phyloP scores from a whole-genome alignment of 2,797 vertebrate genomes.

The Chaetodon trifasciatus region DNA sequence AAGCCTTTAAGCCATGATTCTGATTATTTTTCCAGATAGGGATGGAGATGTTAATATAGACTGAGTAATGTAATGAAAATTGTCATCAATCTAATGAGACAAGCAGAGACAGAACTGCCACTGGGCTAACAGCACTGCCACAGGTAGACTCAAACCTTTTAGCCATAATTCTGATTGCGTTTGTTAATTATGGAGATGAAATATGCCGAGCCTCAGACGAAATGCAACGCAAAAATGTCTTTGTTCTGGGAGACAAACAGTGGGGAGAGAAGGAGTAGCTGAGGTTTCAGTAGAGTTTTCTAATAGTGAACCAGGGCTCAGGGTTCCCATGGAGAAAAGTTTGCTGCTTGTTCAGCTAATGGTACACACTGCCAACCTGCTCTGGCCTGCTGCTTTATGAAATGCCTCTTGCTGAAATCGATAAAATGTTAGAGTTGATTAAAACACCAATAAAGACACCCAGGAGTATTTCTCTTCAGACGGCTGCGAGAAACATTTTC shows the following conservation, averaged over 20 bases:
- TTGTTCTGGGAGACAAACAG: constrained; percentile 20
- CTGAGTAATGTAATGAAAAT: constrained; percentile 66
- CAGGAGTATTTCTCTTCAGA: constrained; percentile 63
- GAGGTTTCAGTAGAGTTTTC: constrained; percentile 14
- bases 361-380: constrained; percentile 70
- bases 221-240: constrained; percentile 24
- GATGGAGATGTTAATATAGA: constrained; percentile 68
- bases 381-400: constrained; percentile 78
- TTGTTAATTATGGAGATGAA: constrained; percentile 71
- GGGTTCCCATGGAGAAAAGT: constrained; percentile 62
- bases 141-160: constrained; percentile 61
- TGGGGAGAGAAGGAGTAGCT: not conserved
- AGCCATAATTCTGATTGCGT: constrained; percentile 50
- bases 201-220: constrained; percentile 24
- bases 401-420: constrained; percentile 77
- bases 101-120: constrained; percentile 50
- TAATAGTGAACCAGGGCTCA: constrained; percentile 3
- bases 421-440: constrained; percentile 83
- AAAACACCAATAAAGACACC: constrained; percentile 81
- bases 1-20: constrained; percentile 68
- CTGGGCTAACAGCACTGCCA: constrained; percentile 48
- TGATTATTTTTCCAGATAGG: constrained; percentile 65
- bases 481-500: constrained; percentile 50
- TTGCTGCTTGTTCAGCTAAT: constrained; percentile 71
- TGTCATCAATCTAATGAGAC: constrained; percentile 70